Evolutionary conservation across 2,888 invertebrate genomes (phyloP), one percentile per base, ranked within the genome.

Genomic region (Diaphora mendica): DNA sequence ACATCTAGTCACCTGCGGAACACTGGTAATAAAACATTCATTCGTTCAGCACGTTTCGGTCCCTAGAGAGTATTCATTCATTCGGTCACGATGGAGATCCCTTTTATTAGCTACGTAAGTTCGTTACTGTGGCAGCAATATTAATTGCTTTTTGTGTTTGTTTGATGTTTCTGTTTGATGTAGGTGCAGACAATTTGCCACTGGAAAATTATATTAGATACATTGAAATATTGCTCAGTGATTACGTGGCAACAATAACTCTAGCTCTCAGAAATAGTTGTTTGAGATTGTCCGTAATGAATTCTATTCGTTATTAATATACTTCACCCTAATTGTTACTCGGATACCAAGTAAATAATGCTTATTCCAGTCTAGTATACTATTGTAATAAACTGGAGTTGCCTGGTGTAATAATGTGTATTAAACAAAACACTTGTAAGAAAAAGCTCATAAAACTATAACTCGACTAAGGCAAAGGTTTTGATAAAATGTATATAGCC

Each of bases 1-100:
- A 79, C 70, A 76, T 75, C 74, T 76, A 73, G 77, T 70, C 73
- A 79, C 75, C 78, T 80, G 66, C 68, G 72, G 55, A 66, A 68
- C 73, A 51, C 73, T 76, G 82, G 79, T 82, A 83, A 87, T 89
- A 86, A 88, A 88, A 86, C 85, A 90, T 88, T 89, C 86, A 89
- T 84, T 88, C 83, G 84, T 85, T 89, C 89, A 90, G 88, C 87
- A 87, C 77, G 69, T 83, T 83, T 83, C 70, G 75, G 74, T 81
- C 88, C 79, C 82, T 35, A 39, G 85, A 78, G 86, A 85, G 75
- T 82, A 83, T 85, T 86, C 88, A 72, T 81, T 84, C 82, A 78
- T 75, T 79, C 77, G 55, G 69, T 70, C 71, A 62, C 64, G 71
- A 62, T 69, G 72, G 42, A 71, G 69, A 70, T 51, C 67, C 42